A percentile compares a stretch with the other conserved stretches of the same genome.
phyloP scores from a whole-genome alignment of 2,113 vertebrate genomes.

The Rhagologus leucostigma region DNA sequence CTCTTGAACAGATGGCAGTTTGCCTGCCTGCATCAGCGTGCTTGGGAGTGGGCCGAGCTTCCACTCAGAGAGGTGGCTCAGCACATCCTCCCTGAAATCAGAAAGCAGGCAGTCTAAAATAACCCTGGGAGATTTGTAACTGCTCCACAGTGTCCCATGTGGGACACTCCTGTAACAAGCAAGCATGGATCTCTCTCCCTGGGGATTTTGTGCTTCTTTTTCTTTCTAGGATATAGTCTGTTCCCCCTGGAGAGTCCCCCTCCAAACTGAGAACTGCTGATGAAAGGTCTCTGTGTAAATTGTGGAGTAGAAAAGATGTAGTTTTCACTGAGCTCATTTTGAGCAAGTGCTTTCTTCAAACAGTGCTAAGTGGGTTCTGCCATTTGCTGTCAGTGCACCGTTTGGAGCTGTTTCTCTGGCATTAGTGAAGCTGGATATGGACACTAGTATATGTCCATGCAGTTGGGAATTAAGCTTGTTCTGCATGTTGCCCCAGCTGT shows the following conservation, averaged over 20 bases:
- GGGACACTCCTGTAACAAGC: not conserved
- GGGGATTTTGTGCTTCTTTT: not conserved
- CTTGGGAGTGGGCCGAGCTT: not conserved
- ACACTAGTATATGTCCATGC: not conserved
- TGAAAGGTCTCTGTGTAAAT: not conserved
- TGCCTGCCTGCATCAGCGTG: not conserved
- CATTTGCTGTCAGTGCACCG: not conserved
- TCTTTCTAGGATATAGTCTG: not conserved
- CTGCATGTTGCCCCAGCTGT: not conserved
- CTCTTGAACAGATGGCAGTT: not conserved
- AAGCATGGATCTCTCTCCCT: not conserved
- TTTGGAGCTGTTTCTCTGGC: not conserved
- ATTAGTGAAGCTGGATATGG: not conserved
- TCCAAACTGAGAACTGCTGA: not conserved
- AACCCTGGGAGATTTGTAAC: not conserved
- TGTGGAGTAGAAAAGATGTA: fast-evolving
- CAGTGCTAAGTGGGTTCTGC: fast-evolving
- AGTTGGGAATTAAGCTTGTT: not conserved
- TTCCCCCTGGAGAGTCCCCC: not conserved
- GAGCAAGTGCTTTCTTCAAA: not conserved
- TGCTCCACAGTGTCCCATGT: not conserved
- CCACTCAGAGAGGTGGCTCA: not conserved
- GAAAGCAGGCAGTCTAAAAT: not conserved
- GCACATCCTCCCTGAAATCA: not conserved
- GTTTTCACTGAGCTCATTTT: not conserved